Base-by-base conservation (phyloP, 2,797 vertebrate genomes). In the Sebastes iracundus region DNA sequence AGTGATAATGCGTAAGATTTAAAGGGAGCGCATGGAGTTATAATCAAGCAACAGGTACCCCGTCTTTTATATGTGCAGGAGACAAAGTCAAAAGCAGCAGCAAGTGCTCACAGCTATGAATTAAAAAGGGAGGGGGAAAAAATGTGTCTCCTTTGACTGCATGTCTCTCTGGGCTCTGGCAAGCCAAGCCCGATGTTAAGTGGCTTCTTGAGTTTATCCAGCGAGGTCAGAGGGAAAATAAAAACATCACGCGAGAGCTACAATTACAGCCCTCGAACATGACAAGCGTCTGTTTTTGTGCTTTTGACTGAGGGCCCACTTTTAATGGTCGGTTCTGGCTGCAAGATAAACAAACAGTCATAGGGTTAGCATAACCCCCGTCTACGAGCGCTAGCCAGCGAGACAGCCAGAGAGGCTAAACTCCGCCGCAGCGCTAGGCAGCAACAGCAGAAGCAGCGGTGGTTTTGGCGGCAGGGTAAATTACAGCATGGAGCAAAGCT, bases 131-230 rank as follows among this genome's bases (percentile, higher is more conserved):
- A 67, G 70, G 74, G n/a, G 46, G 12, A 80, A 66, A 87, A 85
- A 81, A 87, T 3, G 73, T 75, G 81, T 86, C 83, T 92, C 82
- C 71, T 85, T 87, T 77, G 91, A 90, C 92, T 89, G 81, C 75
- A 75, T 85, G 86, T 86, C 83, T 92, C 87, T 91, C 82, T 83
- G 88, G 87, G 91, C 82, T 93, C 92, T 94, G 94, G 94, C 93
- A 94, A 90, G 89, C 90, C 91, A 84, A 92, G 90, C 92, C 92
- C 86, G 46, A 89, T 93, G 95, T 96, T 96, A 96, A 95, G 95
- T 95, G 95, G 95, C 94, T 96, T 95, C 92, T 95, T 94, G 88
- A 96, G 96, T 96, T 96, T 95, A 95, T 95, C 91, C 95, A 95
- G 89, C 92, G 95, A 96, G 96, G 96, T 96, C 95, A 94, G 95